phyloP scores from a whole-genome alignment of 2,797 vertebrate genomes.

The Aplochiton taeniatus region DNA sequence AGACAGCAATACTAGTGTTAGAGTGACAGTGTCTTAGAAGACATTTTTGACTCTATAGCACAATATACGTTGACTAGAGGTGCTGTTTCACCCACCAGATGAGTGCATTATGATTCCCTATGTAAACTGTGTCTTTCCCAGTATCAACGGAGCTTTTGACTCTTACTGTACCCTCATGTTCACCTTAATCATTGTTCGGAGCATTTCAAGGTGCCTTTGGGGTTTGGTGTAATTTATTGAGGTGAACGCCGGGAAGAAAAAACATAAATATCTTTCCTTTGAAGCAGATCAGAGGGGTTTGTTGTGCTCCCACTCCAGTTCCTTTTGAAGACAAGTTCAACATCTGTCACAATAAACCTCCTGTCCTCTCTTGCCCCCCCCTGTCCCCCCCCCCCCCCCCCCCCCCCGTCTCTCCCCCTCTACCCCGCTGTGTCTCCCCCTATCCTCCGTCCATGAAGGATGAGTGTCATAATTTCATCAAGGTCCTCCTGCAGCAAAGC shows the following conservation, averaged over 20 bases:
- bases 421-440: constrained; percentile 1
- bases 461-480: constrained; percentile 99
- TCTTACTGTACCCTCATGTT: too few species aligned
- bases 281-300: neutral
- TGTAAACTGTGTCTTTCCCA: too few species aligned
- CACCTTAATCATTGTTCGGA: too few species aligned
- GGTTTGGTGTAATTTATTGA: too few species aligned
- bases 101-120: too few species aligned
- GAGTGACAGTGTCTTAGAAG: neutral
- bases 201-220: too few species aligned
- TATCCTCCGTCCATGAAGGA: constrained; percentile 78
- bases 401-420: constrained; percentile 26
- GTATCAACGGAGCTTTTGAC: too few species aligned
- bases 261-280: neutral
- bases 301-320: neutral
- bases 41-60: constrained; percentile 21
- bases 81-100: too few species aligned
- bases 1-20: constrained; percentile 4
- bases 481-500: constrained; percentile 94
- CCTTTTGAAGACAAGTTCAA: constrained; percentile 12
- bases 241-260: neutral
- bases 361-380: neutral
- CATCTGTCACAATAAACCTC: constrained; percentile 34
- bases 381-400: constrained; percentile 24
- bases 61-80: neutral